phyloP scores from a whole-genome alignment of 2,888 invertebrate species.

The Ochropleura leucogaster region DNA sequence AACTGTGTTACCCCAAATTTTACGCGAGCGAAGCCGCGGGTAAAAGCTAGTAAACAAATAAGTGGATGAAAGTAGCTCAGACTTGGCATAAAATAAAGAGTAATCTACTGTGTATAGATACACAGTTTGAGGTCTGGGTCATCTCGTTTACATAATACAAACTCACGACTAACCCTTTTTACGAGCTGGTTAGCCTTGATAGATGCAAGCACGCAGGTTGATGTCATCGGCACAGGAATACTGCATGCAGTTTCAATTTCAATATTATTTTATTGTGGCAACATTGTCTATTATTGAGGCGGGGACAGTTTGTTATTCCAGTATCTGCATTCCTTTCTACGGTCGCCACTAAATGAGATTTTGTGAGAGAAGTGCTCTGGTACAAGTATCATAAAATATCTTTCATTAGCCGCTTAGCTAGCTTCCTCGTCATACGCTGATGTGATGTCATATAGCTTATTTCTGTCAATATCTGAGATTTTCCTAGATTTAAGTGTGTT shows the following conservation, averaged over 20 bases:
- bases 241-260: constrained; percentile 16
- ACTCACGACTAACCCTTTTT: constrained; percentile 60
- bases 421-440: too few species aligned
- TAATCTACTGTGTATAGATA: neutral
- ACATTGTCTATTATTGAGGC: constrained; percentile 26
- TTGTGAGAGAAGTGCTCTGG: too few species aligned
- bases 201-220: constrained; percentile 42
- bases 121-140: constrained; percentile 48
- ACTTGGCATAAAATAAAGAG: constrained; percentile 24
- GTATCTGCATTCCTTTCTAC: neutral
- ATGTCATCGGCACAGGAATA: constrained; percentile 62
- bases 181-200: constrained; percentile 63
- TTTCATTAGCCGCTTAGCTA: too few species aligned
- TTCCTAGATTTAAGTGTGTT: too few species aligned
- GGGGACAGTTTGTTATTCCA: constrained; percentile 3
- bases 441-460: too few species aligned
- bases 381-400: too few species aligned
- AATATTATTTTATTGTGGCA: constrained; percentile 20
- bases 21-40: too few species aligned
- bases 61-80: neutral
- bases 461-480: too few species aligned
- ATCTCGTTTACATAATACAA: constrained; percentile 50
- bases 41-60: too few species aligned
- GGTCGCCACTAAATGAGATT: too few species aligned
- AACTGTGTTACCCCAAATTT: too few species aligned